Percentiles rank a stretch among this genome's conserved stretches.
Conservation (phyloP, 1,140 invertebrate species). For the Lordiphosa mommai region DNA sequence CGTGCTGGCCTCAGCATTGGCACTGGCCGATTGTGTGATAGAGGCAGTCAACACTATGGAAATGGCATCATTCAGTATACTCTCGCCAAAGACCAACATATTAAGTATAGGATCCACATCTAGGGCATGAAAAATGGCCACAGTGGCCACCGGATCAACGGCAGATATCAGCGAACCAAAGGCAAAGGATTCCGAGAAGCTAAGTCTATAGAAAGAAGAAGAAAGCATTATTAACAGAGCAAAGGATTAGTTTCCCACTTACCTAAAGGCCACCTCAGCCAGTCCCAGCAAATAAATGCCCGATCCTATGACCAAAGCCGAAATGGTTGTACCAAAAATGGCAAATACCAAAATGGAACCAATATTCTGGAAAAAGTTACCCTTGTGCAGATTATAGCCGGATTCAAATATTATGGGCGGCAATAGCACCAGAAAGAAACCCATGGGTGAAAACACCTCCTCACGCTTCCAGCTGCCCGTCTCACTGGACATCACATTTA, state of each 20-base stretch:
- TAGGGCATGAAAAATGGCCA: slow-evolving; percentile 98
- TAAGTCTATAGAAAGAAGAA: slow-evolving; percentile 30
- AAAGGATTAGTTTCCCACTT: not conserved
- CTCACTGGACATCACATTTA: slow-evolving; percentile 94
- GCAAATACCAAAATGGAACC: slow-evolving; percentile 97
- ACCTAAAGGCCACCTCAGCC: slow-evolving; percentile 91
- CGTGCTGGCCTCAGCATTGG: slow-evolving; percentile 80
- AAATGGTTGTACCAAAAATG: slow-evolving; percentile 97
- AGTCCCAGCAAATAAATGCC: slow-evolving; percentile 96
- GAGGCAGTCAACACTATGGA: slow-evolving; percentile 98
- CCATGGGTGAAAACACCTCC: slow-evolving; percentile 97
- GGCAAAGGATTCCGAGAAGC: slow-evolving; percentile 97
- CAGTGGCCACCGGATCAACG: slow-evolving; percentile 98
- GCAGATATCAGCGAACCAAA: slow-evolving; percentile 98
- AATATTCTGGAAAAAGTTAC: slow-evolving; percentile 99
- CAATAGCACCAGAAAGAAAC: slow-evolving; percentile 97
- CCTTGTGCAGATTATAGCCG: slow-evolving; percentile 98
- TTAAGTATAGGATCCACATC: slow-evolving; percentile 97
- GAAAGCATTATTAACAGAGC: not conserved
- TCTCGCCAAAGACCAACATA: slow-evolving; percentile 99
- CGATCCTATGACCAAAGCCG: slow-evolving; percentile 93
- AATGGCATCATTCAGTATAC: slow-evolving; percentile 98
- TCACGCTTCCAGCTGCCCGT: slow-evolving; percentile 97
- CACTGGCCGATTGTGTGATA: slow-evolving; percentile 82
- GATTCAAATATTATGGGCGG: slow-evolving; percentile 99